Conservation (phyloP, 2,888 invertebrate genomes). For the Drosophila cognata region DNA sequence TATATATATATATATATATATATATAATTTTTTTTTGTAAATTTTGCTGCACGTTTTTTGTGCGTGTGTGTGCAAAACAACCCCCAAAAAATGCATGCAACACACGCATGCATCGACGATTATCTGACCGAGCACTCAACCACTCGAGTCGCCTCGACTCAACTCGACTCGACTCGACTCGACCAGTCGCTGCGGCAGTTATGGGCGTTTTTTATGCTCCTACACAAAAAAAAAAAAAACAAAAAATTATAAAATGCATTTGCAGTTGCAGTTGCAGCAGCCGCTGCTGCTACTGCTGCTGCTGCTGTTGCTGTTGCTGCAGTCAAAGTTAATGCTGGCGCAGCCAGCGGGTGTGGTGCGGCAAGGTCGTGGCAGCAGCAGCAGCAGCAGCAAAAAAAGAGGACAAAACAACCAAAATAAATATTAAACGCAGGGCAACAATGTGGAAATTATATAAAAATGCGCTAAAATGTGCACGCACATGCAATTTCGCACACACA, state of each 20-base stretch:
- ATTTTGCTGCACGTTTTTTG: slow-evolving; percentile 60
- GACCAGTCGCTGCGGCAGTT: slow-evolving; percentile 63
- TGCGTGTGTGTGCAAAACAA: slow-evolving; percentile 73
- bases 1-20: not conserved
- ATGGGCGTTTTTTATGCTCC: slow-evolving; percentile 74
- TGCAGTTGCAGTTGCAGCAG: slow-evolving; percentile 18
- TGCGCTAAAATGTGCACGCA: slow-evolving; percentile 74
- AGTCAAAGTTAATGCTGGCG: slow-evolving; percentile 63
- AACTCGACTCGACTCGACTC: slow-evolving; percentile 29
- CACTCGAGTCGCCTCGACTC: slow-evolving; percentile 22
- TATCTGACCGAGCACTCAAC: slow-evolving; percentile 46
- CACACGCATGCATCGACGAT: slow-evolving; percentile 34
- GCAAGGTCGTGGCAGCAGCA: slow-evolving; percentile 67
- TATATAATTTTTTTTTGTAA: slow-evolving; percentile 44
- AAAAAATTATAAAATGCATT: slow-evolving; percentile 33
- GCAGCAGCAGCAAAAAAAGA: slow-evolving; percentile 39
- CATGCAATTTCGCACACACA: slow-evolving; percentile 17
- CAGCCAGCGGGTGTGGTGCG: slow-evolving; percentile 62
- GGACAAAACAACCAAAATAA: slow-evolving; percentile 76
- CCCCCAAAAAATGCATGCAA: slow-evolving; percentile 66
- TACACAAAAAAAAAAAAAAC: slow-evolving; percentile 28
- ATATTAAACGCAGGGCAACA: slow-evolving; percentile 66
- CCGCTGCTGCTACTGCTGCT: slow-evolving; percentile 14
- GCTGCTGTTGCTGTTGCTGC: slow-evolving; percentile 28
- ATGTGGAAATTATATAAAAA: slow-evolving; percentile 80